A percentile compares a stretch with the other conserved stretches of the same genome.
Conservation (phyloP, 2,797 vertebrate genomes). For the Gallinago solitaria region DNA sequence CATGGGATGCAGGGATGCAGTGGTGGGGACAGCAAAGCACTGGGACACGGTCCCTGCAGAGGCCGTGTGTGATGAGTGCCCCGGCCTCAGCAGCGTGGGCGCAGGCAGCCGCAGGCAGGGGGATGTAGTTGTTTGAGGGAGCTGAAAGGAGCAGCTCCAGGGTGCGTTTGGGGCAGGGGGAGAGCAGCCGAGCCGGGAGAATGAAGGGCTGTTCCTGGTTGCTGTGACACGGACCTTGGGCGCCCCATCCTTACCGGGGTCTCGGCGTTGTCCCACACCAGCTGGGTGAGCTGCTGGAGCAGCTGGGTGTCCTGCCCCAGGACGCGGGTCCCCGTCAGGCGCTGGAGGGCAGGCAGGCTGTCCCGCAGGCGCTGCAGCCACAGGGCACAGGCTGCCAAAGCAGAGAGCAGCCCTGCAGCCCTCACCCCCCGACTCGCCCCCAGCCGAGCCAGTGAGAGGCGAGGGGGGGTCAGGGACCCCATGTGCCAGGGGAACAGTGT, state of each 20-base stretch:
- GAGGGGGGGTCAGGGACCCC: neutral
- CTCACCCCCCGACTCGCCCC: accelerated
- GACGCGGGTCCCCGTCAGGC: constrained; percentile 59
- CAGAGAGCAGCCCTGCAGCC: neutral
- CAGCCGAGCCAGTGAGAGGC: accelerated
- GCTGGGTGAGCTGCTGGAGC: constrained; percentile 72
- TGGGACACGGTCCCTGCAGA: accelerated
- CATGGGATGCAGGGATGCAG: neutral
- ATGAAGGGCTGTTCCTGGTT: neutral
- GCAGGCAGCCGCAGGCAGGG: neutral
- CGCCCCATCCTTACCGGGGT: constrained; percentile 76
- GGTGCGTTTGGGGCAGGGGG: neutral
- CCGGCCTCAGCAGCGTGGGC: accelerated
- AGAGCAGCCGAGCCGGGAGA: neutral
- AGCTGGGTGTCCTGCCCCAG: constrained; percentile 70
- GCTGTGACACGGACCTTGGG: accelerated
- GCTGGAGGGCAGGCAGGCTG: constrained; percentile 77
- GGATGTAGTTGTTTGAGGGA: neutral
- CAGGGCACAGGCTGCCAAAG: constrained; percentile 79
- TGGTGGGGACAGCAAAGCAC: neutral
- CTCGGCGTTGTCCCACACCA: constrained; percentile 88
- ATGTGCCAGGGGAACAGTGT: accelerated
- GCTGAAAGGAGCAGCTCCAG: neutral
- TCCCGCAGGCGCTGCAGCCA: constrained; percentile 86
- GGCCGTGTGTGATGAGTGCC: neutral